Evolutionary conservation across 2,797 vertebrate genomes (phyloP).

Genomic region (Chelon auratus): DNA sequence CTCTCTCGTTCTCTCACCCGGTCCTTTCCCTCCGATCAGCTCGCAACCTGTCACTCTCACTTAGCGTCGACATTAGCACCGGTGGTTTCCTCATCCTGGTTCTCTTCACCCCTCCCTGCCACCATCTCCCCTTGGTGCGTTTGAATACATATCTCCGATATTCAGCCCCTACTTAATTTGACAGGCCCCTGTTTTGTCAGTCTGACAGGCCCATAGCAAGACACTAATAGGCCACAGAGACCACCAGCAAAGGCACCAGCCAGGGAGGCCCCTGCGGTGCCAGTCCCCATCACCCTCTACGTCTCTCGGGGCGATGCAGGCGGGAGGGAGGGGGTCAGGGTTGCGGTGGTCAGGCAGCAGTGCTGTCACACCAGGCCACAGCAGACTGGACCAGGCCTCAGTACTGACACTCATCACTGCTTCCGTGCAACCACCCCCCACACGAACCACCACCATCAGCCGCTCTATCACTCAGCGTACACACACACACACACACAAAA

Average conservation of each 20-base stretch:
- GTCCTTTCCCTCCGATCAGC: constrained; percentile 82
- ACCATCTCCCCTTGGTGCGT: constrained; percentile 77
- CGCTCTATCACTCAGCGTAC: constrained; percentile 1
- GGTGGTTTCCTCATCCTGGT: constrained; percentile 86
- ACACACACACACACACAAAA: constrained; percentile 40
- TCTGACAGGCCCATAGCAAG: constrained; percentile 88
- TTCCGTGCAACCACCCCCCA: constrained; percentile 11
- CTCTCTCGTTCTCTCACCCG: constrained; percentile 54
- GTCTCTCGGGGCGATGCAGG: constrained; percentile 78
- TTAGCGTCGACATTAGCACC: constrained; percentile 97
- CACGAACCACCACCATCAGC: constrained; percentile 9
- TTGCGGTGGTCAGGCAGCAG: constrained; percentile 62
- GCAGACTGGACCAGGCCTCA: constrained; percentile 72
- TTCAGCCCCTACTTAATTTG: constrained; percentile 87
- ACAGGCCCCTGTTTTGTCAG: constrained; percentile 88
- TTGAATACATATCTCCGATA: constrained; percentile 82
- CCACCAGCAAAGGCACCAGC: constrained; percentile 86
- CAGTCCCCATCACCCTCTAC: constrained; percentile 82
- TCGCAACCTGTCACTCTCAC: constrained; percentile 92
- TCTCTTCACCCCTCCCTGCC: constrained; percentile 68
- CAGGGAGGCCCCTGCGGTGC: constrained; percentile 81
- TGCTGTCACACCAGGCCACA: constrained; percentile 76
- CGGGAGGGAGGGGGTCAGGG: constrained; percentile 67
- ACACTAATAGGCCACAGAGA: constrained; percentile 87
- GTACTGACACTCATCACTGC: constrained; percentile 67